Evolutionary conservation across 1,140 invertebrate genomes (phyloP).

Genomic region (Sesamia nonagrioides): DNA sequence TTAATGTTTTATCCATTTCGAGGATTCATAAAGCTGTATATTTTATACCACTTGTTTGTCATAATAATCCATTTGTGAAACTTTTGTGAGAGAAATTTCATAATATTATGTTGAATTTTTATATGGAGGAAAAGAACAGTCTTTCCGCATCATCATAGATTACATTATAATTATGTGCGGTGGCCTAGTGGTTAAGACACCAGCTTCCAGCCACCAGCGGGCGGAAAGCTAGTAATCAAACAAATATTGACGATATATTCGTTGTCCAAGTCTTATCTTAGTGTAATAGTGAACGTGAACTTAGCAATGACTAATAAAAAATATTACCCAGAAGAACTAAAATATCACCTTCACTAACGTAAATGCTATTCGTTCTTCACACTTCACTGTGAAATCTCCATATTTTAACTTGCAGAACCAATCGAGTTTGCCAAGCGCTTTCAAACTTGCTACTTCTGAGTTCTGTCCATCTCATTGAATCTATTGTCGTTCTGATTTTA

Average conservation of each 20-base stretch:
- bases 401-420: constrained; percentile 20
- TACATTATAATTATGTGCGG: too few relatives aligned
- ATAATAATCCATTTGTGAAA: not conserved
- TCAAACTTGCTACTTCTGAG: constrained; percentile 16
- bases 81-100: not conserved
- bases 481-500: constrained; percentile 4
- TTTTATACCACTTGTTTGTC: not conserved
- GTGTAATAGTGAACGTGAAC: not conserved
- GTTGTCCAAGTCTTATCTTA: too few relatives aligned
- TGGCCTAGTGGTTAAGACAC: too few relatives aligned
- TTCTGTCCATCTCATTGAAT: constrained; percentile 7
- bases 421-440: constrained; percentile 14
- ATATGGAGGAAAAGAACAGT: too few relatives aligned
- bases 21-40: too few relatives aligned
- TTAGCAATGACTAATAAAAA: not conserved
- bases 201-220: too few relatives aligned
- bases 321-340: not conserved
- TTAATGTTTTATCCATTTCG: not conserved
- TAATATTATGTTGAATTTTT: too few relatives aligned
- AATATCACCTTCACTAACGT: not conserved
- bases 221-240: too few relatives aligned
- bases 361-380: not conserved
- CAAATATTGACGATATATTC: too few relatives aligned
- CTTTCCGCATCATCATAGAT: too few relatives aligned
- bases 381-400: constrained; percentile 7